These are phyloP conservation scores for Amphipyra tragopoginis DNA, from an alignment of 2,888 invertebrate species.

Conservation along the genomic window DNA sequence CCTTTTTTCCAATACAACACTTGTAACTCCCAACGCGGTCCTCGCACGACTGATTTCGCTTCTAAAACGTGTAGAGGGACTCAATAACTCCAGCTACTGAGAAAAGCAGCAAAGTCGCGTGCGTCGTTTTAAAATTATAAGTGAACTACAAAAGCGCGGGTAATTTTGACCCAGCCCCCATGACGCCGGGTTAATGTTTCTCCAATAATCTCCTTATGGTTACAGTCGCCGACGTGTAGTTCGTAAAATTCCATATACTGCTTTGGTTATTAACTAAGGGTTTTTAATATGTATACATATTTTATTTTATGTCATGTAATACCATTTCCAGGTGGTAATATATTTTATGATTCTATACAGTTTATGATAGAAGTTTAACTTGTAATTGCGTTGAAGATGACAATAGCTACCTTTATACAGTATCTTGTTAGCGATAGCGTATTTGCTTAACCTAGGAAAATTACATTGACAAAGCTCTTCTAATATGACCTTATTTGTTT, in stretches of 20 bases:
- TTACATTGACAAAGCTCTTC: conserved; percentile 7
- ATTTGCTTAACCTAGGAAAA: conserved; percentile 5
- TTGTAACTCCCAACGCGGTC: too few species aligned
- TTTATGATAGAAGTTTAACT: background rate
- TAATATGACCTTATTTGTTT: conserved; percentile 13
- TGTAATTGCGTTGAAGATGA: background rate
- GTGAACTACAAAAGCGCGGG: too few species aligned
- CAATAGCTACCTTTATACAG: background rate
- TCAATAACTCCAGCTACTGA: too few species aligned
- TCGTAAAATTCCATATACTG: conserved; percentile 30
- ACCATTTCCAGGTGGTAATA: conserved; percentile 12
- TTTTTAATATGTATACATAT: too few species aligned
- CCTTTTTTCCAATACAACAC: too few species aligned
- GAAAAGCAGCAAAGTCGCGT: too few species aligned
- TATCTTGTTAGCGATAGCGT: conserved; percentile 4
- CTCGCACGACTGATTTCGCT: too few species aligned
- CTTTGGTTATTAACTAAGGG: conserved; percentile 21
- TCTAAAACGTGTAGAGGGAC: too few species aligned
- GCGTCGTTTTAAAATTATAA: too few species aligned
- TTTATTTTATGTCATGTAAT: conserved; percentile 11
- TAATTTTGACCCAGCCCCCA: too few species aligned
- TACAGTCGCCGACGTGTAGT: conserved; percentile 24
- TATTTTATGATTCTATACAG: conserved; percentile 6
- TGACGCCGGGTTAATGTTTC: too few species aligned
- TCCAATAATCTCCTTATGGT: conserved; percentile 46